A percentile compares a stretch with the other conserved stretches of the same genome.
phyloP scores from a whole-genome alignment of 2,888 invertebrate species.

The Trachelus tabidus region DNA sequence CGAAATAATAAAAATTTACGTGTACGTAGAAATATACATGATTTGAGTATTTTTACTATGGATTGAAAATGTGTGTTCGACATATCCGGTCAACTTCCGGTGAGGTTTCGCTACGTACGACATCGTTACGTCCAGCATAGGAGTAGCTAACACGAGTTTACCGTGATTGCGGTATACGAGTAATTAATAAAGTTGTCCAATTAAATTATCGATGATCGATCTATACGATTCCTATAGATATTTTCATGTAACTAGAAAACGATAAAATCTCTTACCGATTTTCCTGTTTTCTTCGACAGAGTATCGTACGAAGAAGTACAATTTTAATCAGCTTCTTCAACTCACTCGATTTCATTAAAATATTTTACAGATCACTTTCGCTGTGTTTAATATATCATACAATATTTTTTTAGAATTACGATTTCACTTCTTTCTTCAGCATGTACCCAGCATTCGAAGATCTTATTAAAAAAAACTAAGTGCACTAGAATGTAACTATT shows the following conservation, averaged over 20 bases:
- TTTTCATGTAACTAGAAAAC: background rate
- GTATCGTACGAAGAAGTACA: slow-evolving; percentile 48
- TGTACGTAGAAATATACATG: background rate
- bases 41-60: background rate
- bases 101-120: background rate
- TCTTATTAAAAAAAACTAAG: too few relatives aligned
- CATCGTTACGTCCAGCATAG: background rate
- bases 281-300: slow-evolving; percentile 48
- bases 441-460: too few relatives aligned
- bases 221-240: slow-evolving; percentile 10
- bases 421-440: background rate
- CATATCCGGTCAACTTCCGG: background rate
- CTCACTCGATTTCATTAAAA: slow-evolving; percentile 53
- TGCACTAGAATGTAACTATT: background rate
- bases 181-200: slow-evolving; percentile 8
- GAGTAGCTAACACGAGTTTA: background rate
- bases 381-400: background rate
- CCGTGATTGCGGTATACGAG: background rate
- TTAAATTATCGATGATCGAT: background rate
- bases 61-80: background rate
- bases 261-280: slow-evolving; percentile 40
- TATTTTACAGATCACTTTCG: background rate
- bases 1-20: background rate
- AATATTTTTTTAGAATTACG: background rate
- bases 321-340: slow-evolving; percentile 47